These are phyloP conservation scores for Stegodyphus dumicola DNA, from an alignment of 1,140 invertebrate genomes.

Conservation along the genomic window DNA sequence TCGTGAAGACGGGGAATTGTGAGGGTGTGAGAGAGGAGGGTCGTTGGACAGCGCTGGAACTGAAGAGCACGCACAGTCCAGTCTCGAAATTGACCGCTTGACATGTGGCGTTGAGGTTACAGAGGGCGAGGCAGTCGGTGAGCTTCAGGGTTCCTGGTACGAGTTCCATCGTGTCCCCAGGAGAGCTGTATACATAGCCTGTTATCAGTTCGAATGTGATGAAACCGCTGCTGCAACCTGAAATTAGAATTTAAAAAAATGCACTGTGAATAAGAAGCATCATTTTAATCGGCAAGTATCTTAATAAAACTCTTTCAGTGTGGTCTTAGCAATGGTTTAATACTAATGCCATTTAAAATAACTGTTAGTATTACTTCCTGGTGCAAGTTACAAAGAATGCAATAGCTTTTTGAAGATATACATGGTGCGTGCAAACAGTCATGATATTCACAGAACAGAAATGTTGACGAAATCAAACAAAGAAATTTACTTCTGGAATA, in stretches of 20 bases:
- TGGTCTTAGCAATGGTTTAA: no score
- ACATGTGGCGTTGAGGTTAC: conserved; percentile 88
- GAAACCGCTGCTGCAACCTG: conserved; percentile 59
- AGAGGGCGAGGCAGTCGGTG: conserved; percentile 91
- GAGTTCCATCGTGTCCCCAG: conserved; percentile 82
- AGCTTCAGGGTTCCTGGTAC: conserved; percentile 91
- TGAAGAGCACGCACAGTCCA: conserved; percentile 92
- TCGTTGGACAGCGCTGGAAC: conserved; percentile 85
- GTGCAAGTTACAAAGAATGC: no score
- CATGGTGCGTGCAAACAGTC: no score
- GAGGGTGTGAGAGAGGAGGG: conserved; percentile 88
- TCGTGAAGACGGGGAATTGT: conserved; percentile 95
- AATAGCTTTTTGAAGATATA: no score
- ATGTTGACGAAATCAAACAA: no score
- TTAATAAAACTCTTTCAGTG: no score
- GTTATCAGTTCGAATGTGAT: conserved; percentile 86
- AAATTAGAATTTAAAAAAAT: conserved; percentile 3
- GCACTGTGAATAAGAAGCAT: background rate
- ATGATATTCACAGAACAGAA: no score
- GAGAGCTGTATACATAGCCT: conserved; percentile 91
- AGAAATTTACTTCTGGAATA: no score
- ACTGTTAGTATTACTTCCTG: no score
- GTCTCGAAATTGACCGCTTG: conserved; percentile 95
- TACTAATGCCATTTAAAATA: no score
- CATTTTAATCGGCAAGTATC: no score